Percentiles rank a stretch among this genome's conserved stretches.
phyloP scores from a whole-genome alignment of 2,113 vertebrate species.

The Onychostoma macrolepis region DNA sequence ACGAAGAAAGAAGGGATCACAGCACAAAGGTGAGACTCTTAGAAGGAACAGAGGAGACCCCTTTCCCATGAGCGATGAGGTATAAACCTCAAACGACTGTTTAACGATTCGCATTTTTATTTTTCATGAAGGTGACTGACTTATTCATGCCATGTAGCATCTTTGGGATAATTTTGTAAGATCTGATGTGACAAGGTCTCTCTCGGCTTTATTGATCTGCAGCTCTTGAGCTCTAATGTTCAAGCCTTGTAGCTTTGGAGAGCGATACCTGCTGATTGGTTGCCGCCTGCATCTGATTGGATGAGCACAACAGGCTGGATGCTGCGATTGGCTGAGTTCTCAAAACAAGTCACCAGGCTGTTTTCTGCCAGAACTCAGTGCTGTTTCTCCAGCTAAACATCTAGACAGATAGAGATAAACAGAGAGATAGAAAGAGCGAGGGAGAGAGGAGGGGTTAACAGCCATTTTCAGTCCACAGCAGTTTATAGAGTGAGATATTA shows the following conservation, averaged over 20 bases:
- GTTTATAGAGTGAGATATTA: slow-evolving; percentile 14
- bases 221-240: neutral
- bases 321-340: slow-evolving; percentile 28
- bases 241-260: neutral
- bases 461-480: neutral
- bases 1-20: neutral
- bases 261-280: slow-evolving; percentile 18
- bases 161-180: neutral
- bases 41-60: neutral
- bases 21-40: neutral
- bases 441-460: neutral
- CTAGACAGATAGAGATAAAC: neutral
- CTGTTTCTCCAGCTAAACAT: slow-evolving; percentile 13
- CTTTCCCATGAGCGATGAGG: neutral
- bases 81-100: slow-evolving; percentile 22
- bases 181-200: neutral
- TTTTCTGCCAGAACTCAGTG: slow-evolving; percentile 25
- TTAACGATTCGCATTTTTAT: neutral
- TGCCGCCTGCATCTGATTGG: slow-evolving; percentile 24
- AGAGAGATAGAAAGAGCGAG: neutral
- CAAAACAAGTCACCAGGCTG: slow-evolving; percentile 24
- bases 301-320: neutral
- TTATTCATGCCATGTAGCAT: neutral
- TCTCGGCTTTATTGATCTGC: neutral
- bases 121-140: slow-evolving; percentile 23